Conservation (phyloP, 2,797 vertebrate genomes). For the Halcyon leucocephala region DNA sequence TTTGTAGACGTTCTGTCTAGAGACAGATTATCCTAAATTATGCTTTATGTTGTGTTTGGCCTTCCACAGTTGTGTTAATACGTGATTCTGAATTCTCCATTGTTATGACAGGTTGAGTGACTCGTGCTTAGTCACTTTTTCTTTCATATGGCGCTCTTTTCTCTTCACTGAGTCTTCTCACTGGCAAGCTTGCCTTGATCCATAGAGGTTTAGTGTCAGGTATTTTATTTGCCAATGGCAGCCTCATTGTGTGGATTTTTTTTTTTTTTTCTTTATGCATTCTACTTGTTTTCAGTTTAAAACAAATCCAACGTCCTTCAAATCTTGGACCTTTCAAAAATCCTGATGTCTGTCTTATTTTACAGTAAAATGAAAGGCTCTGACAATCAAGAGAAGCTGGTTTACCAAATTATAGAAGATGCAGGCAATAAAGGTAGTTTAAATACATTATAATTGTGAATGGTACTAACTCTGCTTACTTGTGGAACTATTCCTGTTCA, state of each 20-base stretch:
- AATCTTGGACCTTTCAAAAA: background rate
- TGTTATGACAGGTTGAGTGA: background rate
- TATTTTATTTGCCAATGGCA: background rate
- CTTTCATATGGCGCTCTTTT: background rate
- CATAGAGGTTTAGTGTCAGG: background rate
- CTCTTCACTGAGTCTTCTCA: background rate
- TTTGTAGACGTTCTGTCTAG: background rate
- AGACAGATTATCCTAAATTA: background rate
- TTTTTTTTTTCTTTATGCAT: background rate
- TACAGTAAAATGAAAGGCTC: constrained; percentile 97
- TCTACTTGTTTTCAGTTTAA: background rate
- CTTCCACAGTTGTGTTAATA: background rate
- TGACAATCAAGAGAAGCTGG: constrained; percentile 97
- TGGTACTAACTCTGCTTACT: background rate
- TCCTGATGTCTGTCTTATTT: background rate
- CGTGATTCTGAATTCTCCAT: background rate
- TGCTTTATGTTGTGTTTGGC: background rate
- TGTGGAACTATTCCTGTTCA: background rate
- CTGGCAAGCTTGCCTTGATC: background rate
- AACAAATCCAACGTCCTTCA: background rate
- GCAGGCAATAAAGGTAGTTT: constrained; percentile 94
- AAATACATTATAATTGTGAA: background rate
- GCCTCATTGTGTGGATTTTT: background rate
- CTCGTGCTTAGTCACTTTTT: background rate
- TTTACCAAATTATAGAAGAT: constrained; percentile 98